phyloP scores from a whole-genome alignment of 1,140 invertebrate genomes.

The Brachionus rubens region DNA sequence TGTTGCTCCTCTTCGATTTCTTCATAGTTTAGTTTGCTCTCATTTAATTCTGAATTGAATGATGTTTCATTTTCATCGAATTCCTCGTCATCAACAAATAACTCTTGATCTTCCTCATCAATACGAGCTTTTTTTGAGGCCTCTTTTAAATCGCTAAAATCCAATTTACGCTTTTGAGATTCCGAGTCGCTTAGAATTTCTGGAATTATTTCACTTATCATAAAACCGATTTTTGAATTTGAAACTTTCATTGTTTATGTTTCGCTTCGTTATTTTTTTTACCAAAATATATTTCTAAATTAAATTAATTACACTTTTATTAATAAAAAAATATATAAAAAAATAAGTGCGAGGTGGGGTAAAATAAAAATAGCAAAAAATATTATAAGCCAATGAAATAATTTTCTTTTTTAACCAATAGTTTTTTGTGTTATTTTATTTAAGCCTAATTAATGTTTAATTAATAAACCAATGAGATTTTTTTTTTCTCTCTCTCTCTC shows the following conservation, averaged over 20 bases:
- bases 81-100: slow-evolving; percentile 14
- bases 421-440: not conserved
- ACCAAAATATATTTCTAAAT: not conserved
- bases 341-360: slow-evolving; percentile 17
- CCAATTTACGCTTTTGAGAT: not conserved
- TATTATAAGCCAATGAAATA: not conserved
- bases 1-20: not conserved
- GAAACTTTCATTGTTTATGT: slow-evolving; percentile 28
- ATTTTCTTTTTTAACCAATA: not conserved
- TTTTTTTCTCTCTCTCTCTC: not conserved
- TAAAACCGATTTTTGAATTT: slow-evolving; percentile 32
- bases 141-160: not conserved
- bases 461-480: not conserved
- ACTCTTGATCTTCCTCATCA: slow-evolving; percentile 5
- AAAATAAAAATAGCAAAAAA: not conserved
- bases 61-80: not conserved
- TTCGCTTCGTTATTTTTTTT: not conserved
- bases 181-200: not conserved
- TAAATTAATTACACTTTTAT: slow-evolving; percentile 41
- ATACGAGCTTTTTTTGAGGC: not conserved
- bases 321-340: not conserved
- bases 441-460: not conserved
- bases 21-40: not conserved
- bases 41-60: not conserved
- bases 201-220: slow-evolving; percentile 45